A percentile compares a stretch with the other conserved stretches of the same genome.
Evolutionary conservation across 2,797 vertebrate genomes (phyloP).

Genomic region (Octomys mimax): DNA sequence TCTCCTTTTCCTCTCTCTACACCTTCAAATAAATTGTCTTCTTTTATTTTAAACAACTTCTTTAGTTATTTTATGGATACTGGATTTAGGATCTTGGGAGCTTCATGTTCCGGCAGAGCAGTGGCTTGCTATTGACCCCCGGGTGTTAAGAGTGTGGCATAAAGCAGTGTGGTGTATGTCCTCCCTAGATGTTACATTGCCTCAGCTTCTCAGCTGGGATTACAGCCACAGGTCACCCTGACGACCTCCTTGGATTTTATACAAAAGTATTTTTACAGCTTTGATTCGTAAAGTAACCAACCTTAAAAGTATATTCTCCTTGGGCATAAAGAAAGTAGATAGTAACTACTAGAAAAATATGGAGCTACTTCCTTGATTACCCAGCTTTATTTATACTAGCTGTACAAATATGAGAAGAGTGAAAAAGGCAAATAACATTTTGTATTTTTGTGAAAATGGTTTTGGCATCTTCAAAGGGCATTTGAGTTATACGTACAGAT

Average conservation of each 20-base stretch:
- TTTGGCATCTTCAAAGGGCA: background rate
- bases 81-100: background rate
- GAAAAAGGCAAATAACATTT: background rate
- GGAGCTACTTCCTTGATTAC: background rate
- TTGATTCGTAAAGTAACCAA: slow-evolving; percentile 7
- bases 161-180: no score
- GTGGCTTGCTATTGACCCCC: background rate
- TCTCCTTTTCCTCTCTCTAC: background rate
- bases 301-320: background rate
- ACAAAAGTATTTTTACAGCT: background rate
- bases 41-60: background rate
- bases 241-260: background rate
- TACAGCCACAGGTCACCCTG: background rate
- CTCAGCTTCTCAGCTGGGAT: background rate
- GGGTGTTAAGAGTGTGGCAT: no score
- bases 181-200: no score
- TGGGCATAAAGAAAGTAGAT: background rate
- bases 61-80: background rate
- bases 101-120: background rate
- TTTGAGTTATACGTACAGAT: background rate
- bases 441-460: background rate
- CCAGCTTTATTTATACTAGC: background rate
- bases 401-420: background rate
- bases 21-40: background rate
- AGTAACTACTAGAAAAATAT: background rate